Evolutionary conservation across 2,797 vertebrate species (phyloP), one percentile per base, ranked within the genome.

Genomic region (Tinamus major): DNA sequence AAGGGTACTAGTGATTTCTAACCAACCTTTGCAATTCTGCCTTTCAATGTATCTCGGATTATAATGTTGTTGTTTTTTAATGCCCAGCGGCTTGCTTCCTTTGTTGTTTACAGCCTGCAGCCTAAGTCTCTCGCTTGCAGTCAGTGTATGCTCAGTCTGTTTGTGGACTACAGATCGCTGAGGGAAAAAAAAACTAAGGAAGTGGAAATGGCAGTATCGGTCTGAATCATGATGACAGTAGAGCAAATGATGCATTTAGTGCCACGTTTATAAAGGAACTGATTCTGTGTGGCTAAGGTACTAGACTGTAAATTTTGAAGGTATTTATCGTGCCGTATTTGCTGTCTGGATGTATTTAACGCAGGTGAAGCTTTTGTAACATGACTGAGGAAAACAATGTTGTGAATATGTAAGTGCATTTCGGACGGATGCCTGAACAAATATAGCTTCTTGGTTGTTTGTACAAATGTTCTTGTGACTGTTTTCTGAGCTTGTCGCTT

Each of bases 221-320:
- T 77, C 82, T 94, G 82, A 89, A 91, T 96, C 74, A 72, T 13
- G 16, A 55, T 87, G 64, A 51, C 77, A 74, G 72, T 95, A 79
- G 89, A 65, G 71, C 33, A 69, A 83, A 78, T 33, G 76, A 46
- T 75, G 70, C 68, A 74, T 94, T 72, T 90, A 87, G 59, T 79
- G 89, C 29, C 27, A 0, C 85, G 31, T 79, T 89, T 82, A 44
- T 64, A n/a, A 91, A 91, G 13, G 48, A 58, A 44, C 21, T 56
- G 49, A 72, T 79, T 95, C 63, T 69, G 17, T 89, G 41, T 68
- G 33, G 26, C 1, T 10, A 86, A 88, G 70, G 48, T 76, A 92
- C 37, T 23, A 69, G 74, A 48, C 37, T 80, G 37, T 64, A 49
- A 83, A 67, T 93, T 94, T 93, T 89, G 7, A 35, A 75, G 12